These are phyloP conservation scores for Furnarius figulus DNA, from an alignment of 2,113 vertebrate genomes.

Conservation along the genomic window DNA sequence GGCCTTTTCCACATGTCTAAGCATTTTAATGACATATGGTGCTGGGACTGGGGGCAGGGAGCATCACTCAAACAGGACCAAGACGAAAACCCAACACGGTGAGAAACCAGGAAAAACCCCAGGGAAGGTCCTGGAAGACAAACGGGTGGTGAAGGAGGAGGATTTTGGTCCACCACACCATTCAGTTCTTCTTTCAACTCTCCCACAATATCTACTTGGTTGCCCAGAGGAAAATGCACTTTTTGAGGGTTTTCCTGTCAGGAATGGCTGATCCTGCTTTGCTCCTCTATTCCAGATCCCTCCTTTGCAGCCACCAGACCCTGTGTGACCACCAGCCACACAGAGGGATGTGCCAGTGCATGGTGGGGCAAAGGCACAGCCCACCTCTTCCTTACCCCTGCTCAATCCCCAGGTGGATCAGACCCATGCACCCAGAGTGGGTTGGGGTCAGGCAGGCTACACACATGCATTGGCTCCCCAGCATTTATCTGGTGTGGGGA, in stretches of 20 bases:
- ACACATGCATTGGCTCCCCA: rapidly evolving
- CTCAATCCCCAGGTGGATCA: not conserved
- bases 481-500: not conserved
- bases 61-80: conserved; percentile 35
- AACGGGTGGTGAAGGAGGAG: not conserved
- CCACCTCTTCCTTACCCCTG: not conserved
- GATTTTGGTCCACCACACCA: not conserved
- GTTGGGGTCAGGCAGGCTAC: not conserved
- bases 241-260: not conserved
- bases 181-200: conserved; percentile 25
- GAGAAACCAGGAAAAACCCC: not conserved
- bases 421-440: not conserved
- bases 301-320: not conserved
- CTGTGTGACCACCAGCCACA: not conserved
- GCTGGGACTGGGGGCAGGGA: conserved; percentile 49
- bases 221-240: conserved; percentile 32
- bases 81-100: rapidly evolving
- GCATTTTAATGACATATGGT: conserved; percentile 82
- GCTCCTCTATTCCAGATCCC: not conserved
- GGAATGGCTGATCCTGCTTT: not conserved
- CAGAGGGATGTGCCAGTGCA: not conserved
- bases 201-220: not conserved
- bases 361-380: not conserved
- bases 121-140: not conserved
- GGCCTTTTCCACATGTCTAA: conserved; percentile 78